phyloP scores from a whole-genome alignment of 2,888 invertebrate genomes.

The Clostera curtula region DNA sequence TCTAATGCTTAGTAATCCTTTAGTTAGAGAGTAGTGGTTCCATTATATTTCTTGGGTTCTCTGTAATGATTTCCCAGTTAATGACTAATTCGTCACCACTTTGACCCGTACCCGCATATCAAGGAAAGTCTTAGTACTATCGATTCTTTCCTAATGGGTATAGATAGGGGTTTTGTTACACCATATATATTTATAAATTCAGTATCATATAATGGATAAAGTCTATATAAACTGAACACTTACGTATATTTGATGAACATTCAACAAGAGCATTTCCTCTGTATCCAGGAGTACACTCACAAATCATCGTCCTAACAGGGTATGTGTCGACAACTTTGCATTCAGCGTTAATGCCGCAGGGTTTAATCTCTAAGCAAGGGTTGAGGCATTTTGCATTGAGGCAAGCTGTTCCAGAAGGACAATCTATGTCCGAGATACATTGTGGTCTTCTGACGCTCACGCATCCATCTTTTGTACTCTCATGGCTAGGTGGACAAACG shows the following conservation, averaged over 20 bases:
- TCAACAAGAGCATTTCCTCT: slow-evolving; percentile 90
- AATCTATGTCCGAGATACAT: slow-evolving; percentile 87
- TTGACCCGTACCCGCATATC: too few species aligned
- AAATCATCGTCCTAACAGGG: slow-evolving; percentile 91
- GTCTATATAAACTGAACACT: slow-evolving; percentile 42
- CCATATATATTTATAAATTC: too few species aligned
- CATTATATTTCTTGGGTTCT: too few species aligned
- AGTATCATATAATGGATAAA: too few species aligned
- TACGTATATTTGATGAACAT: slow-evolving; percentile 82
- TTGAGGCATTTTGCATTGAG: slow-evolving; percentile 87
- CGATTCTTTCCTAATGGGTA: too few species aligned
- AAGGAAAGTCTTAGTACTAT: too few species aligned
- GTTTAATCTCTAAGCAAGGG: slow-evolving; percentile 85
- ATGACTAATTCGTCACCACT: too few species aligned
- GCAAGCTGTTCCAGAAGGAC: slow-evolving; percentile 88
- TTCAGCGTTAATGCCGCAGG: slow-evolving; percentile 87
- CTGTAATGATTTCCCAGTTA: too few species aligned
- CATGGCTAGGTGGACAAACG: slow-evolving; percentile 85
- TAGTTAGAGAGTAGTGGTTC: too few species aligned
- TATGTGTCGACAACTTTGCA: slow-evolving; percentile 87
- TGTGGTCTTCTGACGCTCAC: slow-evolving; percentile 72
- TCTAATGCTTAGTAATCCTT: too few species aligned
- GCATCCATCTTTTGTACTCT: slow-evolving; percentile 78
- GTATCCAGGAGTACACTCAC: slow-evolving; percentile 89
- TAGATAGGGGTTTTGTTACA: too few species aligned